phyloP scores from a whole-genome alignment of 2,113 vertebrate genomes.

The Urocitellus parryii region DNA sequence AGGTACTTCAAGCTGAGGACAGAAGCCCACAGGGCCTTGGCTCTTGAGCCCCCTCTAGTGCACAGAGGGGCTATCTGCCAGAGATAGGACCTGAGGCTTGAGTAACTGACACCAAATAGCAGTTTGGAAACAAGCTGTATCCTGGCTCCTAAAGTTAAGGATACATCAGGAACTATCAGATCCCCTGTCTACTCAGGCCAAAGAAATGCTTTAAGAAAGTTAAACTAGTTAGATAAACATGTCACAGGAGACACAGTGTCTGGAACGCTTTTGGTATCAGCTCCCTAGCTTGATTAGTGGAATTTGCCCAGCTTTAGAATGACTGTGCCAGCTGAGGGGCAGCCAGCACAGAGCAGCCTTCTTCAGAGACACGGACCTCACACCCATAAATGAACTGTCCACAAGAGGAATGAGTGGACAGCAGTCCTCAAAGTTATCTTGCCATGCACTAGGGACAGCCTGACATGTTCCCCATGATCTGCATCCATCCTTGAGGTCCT shows the following conservation, averaged over 20 bases:
- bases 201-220: conserved; percentile 24
- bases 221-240: conserved; percentile 45
- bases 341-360: background rate
- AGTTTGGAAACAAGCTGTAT: conserved; percentile 42
- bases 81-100: background rate
- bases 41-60: background rate
- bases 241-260: conserved; percentile 20
- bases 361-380: background rate
- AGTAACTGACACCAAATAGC: background rate
- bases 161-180: conserved; percentile 17
- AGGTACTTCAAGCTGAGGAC: background rate
- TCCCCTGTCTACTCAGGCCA: background rate
- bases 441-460: conserved; percentile 12
- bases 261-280: conserved; percentile 18
- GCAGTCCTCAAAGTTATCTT: background rate
- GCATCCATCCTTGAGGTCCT: conserved; percentile 56
- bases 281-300: conserved; percentile 19
- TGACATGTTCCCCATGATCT: background rate
- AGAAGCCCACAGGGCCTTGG: background rate
- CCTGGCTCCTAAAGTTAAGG: conserved; percentile 31
- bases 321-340: background rate
- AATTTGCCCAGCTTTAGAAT: conserved; percentile 27
- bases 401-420: background rate
- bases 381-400: background rate
- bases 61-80: background rate